Evolutionary conservation across 1,140 invertebrate species (phyloP).

Genomic region (Megalonaias nervosa): DNA sequence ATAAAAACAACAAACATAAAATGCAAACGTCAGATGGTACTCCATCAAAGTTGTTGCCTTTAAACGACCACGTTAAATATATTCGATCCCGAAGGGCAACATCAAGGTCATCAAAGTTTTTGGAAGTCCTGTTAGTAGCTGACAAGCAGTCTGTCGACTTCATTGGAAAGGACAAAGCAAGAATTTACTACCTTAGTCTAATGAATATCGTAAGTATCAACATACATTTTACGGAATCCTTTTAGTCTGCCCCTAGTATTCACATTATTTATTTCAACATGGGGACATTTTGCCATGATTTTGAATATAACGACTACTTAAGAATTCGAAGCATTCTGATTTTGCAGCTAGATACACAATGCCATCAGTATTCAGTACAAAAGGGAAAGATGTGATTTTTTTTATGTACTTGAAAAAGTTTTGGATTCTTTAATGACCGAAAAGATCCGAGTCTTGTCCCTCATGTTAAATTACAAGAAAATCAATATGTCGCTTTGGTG

Average conservation of each 20-base stretch:
- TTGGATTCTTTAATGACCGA: no score
- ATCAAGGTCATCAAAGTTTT: conserved; percentile 18
- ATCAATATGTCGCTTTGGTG: no score
- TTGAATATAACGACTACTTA: neutral
- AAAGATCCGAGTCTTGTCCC: no score
- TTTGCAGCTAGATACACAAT: no score
- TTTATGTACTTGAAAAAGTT: no score
- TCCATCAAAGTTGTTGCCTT: neutral
- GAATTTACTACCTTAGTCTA: conserved; percentile 17
- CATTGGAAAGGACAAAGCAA: conserved; percentile 15
- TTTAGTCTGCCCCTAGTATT: neutral
- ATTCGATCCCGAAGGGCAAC: conserved; percentile 4
- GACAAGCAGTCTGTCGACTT: conserved; percentile 25
- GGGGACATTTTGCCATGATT: neutral
- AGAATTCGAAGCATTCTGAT: neutral
- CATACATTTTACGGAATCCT: neutral
- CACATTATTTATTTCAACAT: neutral
- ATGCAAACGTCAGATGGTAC: neutral
- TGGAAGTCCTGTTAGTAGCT: conserved; percentile 28
- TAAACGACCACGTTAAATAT: neutral
- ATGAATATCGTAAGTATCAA: conserved; percentile 32
- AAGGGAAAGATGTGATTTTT: no score
- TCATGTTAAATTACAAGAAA: no score
- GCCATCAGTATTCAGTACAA: no score
- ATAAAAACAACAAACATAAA: neutral